Evolutionary conservation across 2,113 vertebrate genomes (phyloP).

Genomic region (Tachycineta bicolor): DNA sequence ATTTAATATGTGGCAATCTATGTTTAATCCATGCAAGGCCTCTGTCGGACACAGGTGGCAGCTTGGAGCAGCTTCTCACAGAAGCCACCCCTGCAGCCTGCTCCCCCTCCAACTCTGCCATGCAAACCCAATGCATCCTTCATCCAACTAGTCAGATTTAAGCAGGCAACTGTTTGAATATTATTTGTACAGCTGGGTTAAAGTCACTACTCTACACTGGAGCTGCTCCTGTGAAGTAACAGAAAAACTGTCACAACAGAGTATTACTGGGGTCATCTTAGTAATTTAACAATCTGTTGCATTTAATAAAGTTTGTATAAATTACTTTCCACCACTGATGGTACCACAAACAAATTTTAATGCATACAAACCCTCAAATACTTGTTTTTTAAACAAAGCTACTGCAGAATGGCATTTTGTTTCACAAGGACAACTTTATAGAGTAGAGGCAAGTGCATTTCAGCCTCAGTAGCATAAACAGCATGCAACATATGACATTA

Average conservation of each 20-base stretch:
- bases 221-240: neutral
- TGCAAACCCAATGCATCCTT: neutral
- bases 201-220: neutral
- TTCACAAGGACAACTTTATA: slow-evolving; percentile 38
- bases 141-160: neutral
- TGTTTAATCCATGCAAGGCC: neutral
- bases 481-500: slow-evolving; percentile 53
- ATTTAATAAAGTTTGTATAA: neutral
- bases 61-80: neutral
- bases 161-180: neutral
- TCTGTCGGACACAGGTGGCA: accelerated
- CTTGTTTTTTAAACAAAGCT: slow-evolving; percentile 35
- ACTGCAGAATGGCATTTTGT: slow-evolving; percentile 47
- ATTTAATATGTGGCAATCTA: neutral
- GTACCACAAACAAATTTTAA: slow-evolving; percentile 47
- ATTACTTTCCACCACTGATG: neutral
- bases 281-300: neutral
- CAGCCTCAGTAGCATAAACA: slow-evolving; percentile 21
- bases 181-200: neutral
- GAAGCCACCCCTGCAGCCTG: accelerated
- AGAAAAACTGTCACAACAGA: neutral
- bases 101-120: accelerated
- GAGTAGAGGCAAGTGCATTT: slow-evolving; percentile 51
- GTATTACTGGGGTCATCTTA: neutral
- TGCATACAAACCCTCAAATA: slow-evolving; percentile 23